Conservation (phyloP, 1,140 invertebrate species). For the Stratiolaelaps scimitus region DNA sequence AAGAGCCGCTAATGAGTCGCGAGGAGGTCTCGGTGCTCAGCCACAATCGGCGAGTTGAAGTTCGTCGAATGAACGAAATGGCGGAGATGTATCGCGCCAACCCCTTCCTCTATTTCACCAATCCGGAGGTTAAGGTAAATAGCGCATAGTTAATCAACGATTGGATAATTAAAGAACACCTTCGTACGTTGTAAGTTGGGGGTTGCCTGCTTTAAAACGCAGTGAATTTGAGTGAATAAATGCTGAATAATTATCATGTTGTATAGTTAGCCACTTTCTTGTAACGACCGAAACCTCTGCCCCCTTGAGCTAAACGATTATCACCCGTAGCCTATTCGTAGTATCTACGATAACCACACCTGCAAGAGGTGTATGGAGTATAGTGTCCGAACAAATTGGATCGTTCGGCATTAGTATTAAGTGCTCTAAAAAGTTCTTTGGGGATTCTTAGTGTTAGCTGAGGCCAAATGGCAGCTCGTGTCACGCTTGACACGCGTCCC, state of each 20-base stretch:
- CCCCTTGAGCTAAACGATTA: no score
- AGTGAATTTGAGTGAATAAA: neutral
- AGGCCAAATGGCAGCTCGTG: no score
- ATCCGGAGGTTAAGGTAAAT: constrained; percentile 88
- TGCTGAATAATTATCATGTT: neutral
- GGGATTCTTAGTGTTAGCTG: no score
- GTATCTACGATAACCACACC: no score
- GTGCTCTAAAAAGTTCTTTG: no score
- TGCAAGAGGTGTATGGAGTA: no score
- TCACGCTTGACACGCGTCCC: no score
- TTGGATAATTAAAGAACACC: neutral
- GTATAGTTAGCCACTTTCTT: no score
- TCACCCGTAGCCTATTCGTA: no score
- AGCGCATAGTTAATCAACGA: neutral
- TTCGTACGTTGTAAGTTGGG: neutral
- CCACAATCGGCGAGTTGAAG: constrained; percentile 78
- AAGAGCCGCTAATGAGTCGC: constrained; percentile 66
- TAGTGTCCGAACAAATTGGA: no score
- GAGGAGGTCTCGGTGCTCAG: constrained; percentile 88
- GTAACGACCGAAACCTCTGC: no score
- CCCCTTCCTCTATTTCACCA: constrained; percentile 83
- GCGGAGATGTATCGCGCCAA: constrained; percentile 79
- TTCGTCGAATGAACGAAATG: constrained; percentile 76
- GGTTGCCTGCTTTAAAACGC: neutral
- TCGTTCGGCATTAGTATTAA: no score